These are phyloP conservation scores for Trichoplusia ni DNA, from an alignment of 1,140 invertebrate species.

Conservation along the genomic window DNA sequence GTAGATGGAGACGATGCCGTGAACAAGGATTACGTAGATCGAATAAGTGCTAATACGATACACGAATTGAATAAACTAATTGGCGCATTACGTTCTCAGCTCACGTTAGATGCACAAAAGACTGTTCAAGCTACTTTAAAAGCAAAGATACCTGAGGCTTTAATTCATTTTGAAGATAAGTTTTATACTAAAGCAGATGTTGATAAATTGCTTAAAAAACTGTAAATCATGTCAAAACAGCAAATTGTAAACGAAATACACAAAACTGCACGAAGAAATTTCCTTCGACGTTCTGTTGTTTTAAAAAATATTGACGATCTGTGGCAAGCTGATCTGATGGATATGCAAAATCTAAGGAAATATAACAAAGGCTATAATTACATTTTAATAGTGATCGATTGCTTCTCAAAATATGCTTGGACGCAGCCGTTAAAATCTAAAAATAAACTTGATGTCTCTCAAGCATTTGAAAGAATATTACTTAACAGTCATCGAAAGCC, in stretches of 20 bases:
- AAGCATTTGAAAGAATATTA: slow-evolving; percentile 34
- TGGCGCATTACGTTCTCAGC: background rate
- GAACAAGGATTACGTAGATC: background rate
- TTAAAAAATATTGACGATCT: slow-evolving; percentile 63
- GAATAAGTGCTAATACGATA: background rate
- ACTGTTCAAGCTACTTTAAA: background rate
- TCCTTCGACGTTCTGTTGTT: slow-evolving; percentile 54
- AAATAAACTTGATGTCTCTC: slow-evolving; percentile 54
- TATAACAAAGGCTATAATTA: slow-evolving; percentile 72
- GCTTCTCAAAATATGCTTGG: slow-evolving; percentile 77
- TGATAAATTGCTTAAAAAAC: slow-evolving; percentile 7
- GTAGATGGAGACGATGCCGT: background rate
- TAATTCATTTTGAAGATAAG: background rate
- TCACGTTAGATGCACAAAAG: background rate
- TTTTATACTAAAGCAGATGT: slow-evolving; percentile 37
- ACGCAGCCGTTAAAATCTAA: slow-evolving; percentile 76
- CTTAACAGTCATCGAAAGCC: slow-evolving; percentile 47
- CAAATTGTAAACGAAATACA: slow-evolving; percentile 57
- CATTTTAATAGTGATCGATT: slow-evolving; percentile 76
- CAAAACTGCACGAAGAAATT: slow-evolving; percentile 61
- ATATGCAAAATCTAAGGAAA: slow-evolving; percentile 56
- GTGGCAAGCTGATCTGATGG: slow-evolving; percentile 70
- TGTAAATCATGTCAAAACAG: too few relatives aligned
- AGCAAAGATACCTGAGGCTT: background rate
- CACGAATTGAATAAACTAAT: background rate